phyloP scores from a whole-genome alignment of 2,888 invertebrate genomes.

The Lasioglossum oenotherae region DNA sequence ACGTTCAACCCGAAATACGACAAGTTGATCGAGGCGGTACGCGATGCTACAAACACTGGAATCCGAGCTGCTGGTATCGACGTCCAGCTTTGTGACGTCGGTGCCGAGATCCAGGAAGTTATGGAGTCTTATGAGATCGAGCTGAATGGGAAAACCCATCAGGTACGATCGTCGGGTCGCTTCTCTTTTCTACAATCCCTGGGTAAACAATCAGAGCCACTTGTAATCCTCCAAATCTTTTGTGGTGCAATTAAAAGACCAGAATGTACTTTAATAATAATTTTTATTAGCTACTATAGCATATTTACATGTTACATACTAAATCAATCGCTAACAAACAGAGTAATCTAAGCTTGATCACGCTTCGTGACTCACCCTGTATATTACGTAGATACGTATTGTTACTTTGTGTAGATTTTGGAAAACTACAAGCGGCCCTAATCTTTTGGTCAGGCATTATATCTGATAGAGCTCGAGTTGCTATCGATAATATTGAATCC shows the following conservation, averaged over 20 bases:
- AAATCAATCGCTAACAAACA: too few species aligned
- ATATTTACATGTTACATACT: too few species aligned
- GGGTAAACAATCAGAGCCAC: too few species aligned
- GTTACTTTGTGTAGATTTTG: too few species aligned
- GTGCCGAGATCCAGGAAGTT: constrained; percentile 98
- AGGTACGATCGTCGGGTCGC: constrained; percentile 78
- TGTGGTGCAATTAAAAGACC: too few species aligned
- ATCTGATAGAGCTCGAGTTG: background rate
- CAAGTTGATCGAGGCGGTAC: constrained; percentile 96
- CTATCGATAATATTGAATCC: background rate
- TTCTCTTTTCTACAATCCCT: background rate
- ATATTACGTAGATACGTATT: too few species aligned
- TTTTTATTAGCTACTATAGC: too few species aligned
- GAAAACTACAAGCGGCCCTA: background rate
- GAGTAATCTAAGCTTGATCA: too few species aligned
- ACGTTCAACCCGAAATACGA: constrained; percentile 99
- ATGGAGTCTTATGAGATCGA: constrained; percentile 99
- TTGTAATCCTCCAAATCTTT: too few species aligned
- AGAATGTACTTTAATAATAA: too few species aligned
- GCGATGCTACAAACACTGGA: constrained; percentile 99
- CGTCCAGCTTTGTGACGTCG: constrained; percentile 98
- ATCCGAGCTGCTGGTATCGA: constrained; percentile 98
- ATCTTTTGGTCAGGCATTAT: background rate
- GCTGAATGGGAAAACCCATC: constrained; percentile 97
- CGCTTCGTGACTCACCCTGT: too few species aligned